Evolutionary conservation across 2,113 vertebrate genomes (phyloP), one percentile per base, ranked within the genome.

Genomic region (Bujurquina vittata): DNA sequence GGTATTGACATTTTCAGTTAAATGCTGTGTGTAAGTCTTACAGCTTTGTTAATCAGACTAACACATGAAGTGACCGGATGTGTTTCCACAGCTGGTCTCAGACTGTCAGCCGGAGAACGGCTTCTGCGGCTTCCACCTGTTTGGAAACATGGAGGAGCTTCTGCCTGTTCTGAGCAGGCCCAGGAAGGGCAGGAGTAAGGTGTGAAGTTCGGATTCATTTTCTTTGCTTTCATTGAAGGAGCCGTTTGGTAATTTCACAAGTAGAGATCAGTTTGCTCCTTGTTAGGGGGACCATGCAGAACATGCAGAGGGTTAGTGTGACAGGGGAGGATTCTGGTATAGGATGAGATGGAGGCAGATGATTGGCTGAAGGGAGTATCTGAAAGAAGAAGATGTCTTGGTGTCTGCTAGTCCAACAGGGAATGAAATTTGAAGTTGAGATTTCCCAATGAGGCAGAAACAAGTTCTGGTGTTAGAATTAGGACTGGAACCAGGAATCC

Each of bases 101-200:
- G 72, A 84, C 18, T 90, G 90, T 57, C 77, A 91, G 10, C 90
- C 87, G n/a, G 86, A 90, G 63, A 75, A 1, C 2, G 88, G 88
- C 5, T 46, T 22, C 73, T 93, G 20, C 3, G 90, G 91, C 22
- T 93, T 93, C 77, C 91, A 93, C 49, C 11, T 15, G 15, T 92
- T 91, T 55, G 80, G 83, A 3, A 91, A 92, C 59, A 18, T 83
- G 18, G 89, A 92, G 74, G 73, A 80, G 5, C 81, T 91, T 26
- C 86, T 92, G 23, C 91, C 86, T 5, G 77, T 75, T 1, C 77
- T 87, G 59, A 31, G 7, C 11, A 69, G 35, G 23, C 10, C 17
- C 6, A 75, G 23, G 57, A 86, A 3, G 20, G 1, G 17, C 11
- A 79, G 29, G 20, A 83, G 29, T 7, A 33, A 20, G 77, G 90